Evolutionary conservation across 2,113 vertebrate species (phyloP), one percentile per base, ranked within the genome.

Genomic region (Lontra canadensis): DNA sequence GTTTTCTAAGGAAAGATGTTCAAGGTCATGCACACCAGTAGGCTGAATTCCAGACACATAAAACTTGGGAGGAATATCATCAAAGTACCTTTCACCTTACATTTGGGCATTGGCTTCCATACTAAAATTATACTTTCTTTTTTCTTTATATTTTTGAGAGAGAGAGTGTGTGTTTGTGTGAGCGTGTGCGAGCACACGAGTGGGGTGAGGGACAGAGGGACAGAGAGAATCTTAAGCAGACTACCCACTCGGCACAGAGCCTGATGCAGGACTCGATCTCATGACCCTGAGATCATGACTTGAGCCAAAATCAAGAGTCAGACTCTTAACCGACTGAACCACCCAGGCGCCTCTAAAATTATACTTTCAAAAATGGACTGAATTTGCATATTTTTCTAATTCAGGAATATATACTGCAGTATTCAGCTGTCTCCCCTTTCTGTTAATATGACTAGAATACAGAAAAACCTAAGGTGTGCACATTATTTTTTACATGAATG

Each of bases 161-260:
- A 69, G 67, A 69, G 7, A 21, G 67, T 1, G 14, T 34, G 63
- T 67, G 63, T 65, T 3, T 61, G 59, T 61, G 59, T 61, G 25
- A 23, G 57, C 57, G 2, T 7, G 2, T 23, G 57, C 7, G 2
- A 21, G 5, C 29, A 6, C 63, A 67, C 0, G 6, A 67, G 14
- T 69, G 18, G 8, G n/a, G 18, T 69, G 34, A 8, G n/a, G 67
- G 34, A 17, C 17, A 69, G 34, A 36, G 67, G 34, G 67, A 21
- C 17, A 36, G 34, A 69, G 67, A 69, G 67, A 69, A 36, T 69
- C 34, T 69, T 36, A 36, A 69, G 8, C 67, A 21, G 17, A 4
- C 17, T 69, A n/a, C 17, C 17, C 65, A 69, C 17, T 20, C 7
- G 17, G 65, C 34, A 69, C 3, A 18, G 34, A 69, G 34, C 34